Conservation (phyloP, 2,888 invertebrate genomes). For the Amphipyra berbera region DNA sequence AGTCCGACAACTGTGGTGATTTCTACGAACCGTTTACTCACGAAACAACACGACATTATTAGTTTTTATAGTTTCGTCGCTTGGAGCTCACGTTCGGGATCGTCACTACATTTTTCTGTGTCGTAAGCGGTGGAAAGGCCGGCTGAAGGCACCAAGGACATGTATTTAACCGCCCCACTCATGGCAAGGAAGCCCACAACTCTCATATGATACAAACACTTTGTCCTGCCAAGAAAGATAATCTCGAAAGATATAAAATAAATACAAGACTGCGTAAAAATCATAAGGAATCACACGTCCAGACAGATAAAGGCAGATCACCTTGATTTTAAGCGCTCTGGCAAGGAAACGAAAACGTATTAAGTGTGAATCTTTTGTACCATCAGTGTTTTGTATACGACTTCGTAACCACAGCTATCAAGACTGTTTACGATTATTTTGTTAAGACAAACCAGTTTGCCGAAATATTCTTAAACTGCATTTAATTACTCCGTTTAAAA, state of each 20-base stretch:
- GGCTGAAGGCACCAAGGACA: background rate
- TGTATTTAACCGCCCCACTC: background rate
- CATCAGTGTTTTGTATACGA: slow-evolving; percentile 23
- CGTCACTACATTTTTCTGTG: too few species aligned
- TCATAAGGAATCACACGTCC: slow-evolving; percentile 40
- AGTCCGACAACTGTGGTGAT: too few species aligned
- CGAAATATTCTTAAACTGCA: slow-evolving; percentile 23
- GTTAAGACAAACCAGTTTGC: slow-evolving; percentile 40
- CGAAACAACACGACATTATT: too few species aligned
- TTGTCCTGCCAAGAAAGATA: slow-evolving; percentile 30
- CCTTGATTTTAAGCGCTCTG: slow-evolving; percentile 50
- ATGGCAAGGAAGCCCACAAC: slow-evolving; percentile 3
- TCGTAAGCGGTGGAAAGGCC: too few species aligned
- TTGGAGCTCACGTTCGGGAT: too few species aligned
- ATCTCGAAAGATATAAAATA: slow-evolving; percentile 34
- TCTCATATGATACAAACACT: slow-evolving; percentile 11
- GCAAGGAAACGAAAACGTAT: slow-evolving; percentile 38
- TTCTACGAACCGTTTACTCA: too few species aligned
- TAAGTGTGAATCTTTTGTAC: slow-evolving; percentile 39
- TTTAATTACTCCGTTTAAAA: slow-evolving; percentile 34
- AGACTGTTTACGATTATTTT: slow-evolving; percentile 44
- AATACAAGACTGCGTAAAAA: slow-evolving; percentile 34
- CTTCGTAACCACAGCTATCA: slow-evolving; percentile 29
- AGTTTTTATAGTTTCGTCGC: too few species aligned
- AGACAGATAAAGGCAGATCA: slow-evolving; percentile 45